phyloP scores from a whole-genome alignment of 2,797 vertebrate species.

The Pseudopleuronectes americanus region DNA sequence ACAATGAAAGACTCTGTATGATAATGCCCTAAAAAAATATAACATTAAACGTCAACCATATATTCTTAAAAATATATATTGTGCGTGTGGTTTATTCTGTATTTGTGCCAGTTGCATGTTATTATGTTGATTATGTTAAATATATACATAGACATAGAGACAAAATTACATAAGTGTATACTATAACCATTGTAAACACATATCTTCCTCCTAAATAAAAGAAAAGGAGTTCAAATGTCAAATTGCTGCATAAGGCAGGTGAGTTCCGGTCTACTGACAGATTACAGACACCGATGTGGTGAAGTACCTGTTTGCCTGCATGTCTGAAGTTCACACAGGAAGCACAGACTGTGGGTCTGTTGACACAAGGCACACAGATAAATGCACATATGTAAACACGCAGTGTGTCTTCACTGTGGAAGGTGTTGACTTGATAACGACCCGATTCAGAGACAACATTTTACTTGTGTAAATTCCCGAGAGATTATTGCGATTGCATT shows the following conservation, averaged over 20 bases:
- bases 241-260: neutral
- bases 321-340: slow-evolving; percentile 32
- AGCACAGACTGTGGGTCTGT: slow-evolving; percentile 19
- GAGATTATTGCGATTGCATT: slow-evolving; percentile 1
- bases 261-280: neutral
- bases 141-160: neutral
- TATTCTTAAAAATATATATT: neutral
- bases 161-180: too few species aligned
- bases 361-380: slow-evolving; percentile 8
- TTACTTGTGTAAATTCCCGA: slow-evolving; percentile 3
- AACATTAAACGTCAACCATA: too few species aligned
- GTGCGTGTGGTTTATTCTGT: neutral
- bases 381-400: slow-evolving; percentile 20
- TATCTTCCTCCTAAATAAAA: neutral
- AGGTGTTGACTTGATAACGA: slow-evolving; percentile 2
- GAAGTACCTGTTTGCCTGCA: slow-evolving; percentile 31
- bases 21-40: too few species aligned
- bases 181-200: neutral
- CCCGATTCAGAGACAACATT: slow-evolving; percentile 11
- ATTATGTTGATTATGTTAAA: neutral
- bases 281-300: slow-evolving; percentile 1
- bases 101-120: neutral
- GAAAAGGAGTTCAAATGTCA: too few species aligned
- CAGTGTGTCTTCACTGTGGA: neutral
- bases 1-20: too few species aligned